Conservation (phyloP, 2,888 invertebrate genomes). For the Stramonita haemastoma region DNA sequence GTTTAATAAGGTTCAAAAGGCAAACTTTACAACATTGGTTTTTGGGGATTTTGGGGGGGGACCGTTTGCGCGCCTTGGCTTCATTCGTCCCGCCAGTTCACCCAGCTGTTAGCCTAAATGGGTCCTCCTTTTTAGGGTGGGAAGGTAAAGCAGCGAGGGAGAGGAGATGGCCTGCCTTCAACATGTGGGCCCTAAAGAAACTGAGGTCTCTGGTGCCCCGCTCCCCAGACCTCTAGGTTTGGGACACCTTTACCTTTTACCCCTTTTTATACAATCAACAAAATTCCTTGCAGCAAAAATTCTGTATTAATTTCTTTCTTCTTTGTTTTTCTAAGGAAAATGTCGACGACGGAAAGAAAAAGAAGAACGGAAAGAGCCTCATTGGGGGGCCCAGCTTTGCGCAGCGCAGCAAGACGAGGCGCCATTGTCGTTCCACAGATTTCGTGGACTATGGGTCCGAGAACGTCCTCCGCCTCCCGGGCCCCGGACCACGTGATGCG, state of each 20-base stretch:
- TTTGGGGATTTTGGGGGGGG: neutral
- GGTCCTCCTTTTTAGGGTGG: too few species aligned
- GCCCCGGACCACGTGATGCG: conserved; percentile 54
- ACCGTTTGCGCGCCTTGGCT: neutral
- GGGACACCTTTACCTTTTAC: neutral
- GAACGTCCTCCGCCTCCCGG: conserved; percentile 69
- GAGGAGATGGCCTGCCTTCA: too few species aligned
- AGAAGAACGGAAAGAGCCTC: conserved; percentile 67
- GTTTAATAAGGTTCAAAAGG: too few species aligned
- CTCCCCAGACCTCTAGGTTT: too few species aligned
- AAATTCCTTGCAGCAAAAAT: too few species aligned
- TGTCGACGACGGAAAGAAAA: conserved; percentile 55
- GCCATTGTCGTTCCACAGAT: conserved; percentile 72
- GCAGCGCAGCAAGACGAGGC: conserved; percentile 66
- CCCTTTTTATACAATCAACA: neutral
- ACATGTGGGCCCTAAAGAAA: too few species aligned
- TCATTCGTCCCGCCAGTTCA: too few species aligned
- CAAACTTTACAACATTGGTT: too few species aligned
- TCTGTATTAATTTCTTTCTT: neutral
- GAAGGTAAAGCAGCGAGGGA: too few species aligned
- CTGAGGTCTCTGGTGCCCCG: too few species aligned
- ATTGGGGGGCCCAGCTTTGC: conserved; percentile 67
- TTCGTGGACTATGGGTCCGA: conserved; percentile 73
- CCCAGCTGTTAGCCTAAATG: too few species aligned
- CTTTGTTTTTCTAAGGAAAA: conserved; percentile 52